Base-by-base conservation (phyloP, 1,140 invertebrate genomes). In the Cotesia glomerata region DNA sequence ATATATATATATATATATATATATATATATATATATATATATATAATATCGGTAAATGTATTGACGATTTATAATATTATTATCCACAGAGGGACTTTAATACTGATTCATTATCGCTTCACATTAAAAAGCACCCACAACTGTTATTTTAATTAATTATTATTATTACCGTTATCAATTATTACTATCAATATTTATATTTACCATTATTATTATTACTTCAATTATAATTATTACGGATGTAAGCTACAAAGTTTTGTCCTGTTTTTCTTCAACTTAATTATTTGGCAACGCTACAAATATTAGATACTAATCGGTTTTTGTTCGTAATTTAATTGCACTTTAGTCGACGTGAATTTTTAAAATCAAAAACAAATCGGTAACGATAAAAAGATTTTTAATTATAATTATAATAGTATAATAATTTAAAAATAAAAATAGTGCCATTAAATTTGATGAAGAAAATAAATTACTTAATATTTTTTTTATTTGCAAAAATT, bases 281-380 rank as follows among this genome's bases (percentile, higher is more conserved):
- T 73, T 75, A 73, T 75, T 75, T 75, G 74, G 74, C 74, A 75
- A 75, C 74, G 71, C 63, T 75, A 75, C 34, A 14, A 39, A 56
- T 72, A 34, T 35, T 69, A 58, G 65, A 26, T 26, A 58, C 69
- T 67, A 67, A 66, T 67, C 61, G 70, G 39, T 69, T 52, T 36
- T 61, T 58, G 56, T 54, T 26, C 18, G 16, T 67, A 52, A 39
- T 74, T 75, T 75, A 75, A 75, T 75, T 73, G 74, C 71, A 75
- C 74, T 75, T 75, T 72, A 71, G 71, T 64, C 14, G 68, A 45
- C 39, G 11, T 45, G 39, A 45, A 70, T 26, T 26, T 26, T 26
- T 65, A 54, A 66, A 49, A 58, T 72, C 32, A 72, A 54, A 39
- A 72, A 62, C 45, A 14, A 52, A 35, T 49, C 36, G 9, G 51